These are phyloP conservation scores for Panthera tigris DNA, from an alignment of 2,113 vertebrate species.

Conservation along the genomic window DNA sequence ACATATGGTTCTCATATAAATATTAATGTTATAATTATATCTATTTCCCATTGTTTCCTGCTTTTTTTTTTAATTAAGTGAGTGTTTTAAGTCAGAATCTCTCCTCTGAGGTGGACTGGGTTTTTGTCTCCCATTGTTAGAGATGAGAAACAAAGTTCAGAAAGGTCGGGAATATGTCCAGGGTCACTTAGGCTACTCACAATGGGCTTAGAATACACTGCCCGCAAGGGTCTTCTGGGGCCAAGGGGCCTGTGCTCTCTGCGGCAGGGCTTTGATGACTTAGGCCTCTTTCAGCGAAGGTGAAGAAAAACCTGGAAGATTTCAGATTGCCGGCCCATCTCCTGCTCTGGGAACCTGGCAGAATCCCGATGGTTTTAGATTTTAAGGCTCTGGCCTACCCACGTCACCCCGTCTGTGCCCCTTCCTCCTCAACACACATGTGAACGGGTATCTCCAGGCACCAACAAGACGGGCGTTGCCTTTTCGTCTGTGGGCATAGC, in stretches of 20 bases:
- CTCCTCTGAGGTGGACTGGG: not conserved
- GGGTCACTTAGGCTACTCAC: not conserved
- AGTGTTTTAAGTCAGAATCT: not conserved
- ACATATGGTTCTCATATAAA: not conserved
- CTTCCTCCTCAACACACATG: not conserved
- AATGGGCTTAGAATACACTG: not conserved
- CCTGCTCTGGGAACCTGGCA: not conserved
- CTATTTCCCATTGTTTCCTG: not conserved
- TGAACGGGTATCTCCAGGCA: not conserved
- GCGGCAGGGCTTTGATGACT: not conserved
- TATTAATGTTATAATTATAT: not conserved
- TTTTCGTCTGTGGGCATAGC: not conserved
- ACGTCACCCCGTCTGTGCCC: no score
- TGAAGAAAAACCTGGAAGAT: not conserved
- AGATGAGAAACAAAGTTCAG: not conserved
- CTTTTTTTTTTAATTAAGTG: not conserved
- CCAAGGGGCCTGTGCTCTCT: accelerated
- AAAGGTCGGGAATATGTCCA: not conserved
- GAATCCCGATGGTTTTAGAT: not conserved
- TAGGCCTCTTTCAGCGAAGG: not conserved
- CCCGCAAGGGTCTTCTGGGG: not conserved
- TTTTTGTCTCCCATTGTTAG: not conserved
- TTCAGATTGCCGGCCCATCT: not conserved
- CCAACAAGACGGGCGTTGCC: not conserved
- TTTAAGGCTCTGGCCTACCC: not conserved